Conservation (phyloP, 2,113 vertebrate genomes). For the Anguilla rostrata region DNA sequence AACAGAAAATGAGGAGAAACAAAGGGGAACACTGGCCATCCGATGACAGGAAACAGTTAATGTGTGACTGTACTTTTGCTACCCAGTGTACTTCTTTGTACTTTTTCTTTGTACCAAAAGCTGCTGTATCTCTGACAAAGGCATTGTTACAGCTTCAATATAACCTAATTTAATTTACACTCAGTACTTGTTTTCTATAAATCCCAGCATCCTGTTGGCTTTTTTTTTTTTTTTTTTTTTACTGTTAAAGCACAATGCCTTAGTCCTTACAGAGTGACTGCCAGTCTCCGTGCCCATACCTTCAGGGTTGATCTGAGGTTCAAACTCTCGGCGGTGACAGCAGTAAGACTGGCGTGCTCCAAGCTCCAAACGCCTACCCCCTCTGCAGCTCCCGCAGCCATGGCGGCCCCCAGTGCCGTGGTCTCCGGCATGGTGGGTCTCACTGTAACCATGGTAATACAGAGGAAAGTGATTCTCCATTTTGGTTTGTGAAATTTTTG, state of each 20-base stretch:
- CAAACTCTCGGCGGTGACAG: conserved; percentile 80
- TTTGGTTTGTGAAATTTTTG: no score
- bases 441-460: conserved; percentile 63
- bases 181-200: no score
- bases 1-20: not conserved
- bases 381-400: conserved; percentile 93
- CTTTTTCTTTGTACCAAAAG: no score
- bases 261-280: not conserved
- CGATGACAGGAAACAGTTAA: no score
- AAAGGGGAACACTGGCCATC: not conserved
- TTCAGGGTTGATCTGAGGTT: conserved; percentile 88
- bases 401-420: conserved; percentile 90
- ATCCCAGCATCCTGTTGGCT: no score
- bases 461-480: not conserved
- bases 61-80: no score
- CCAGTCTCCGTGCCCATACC: conserved; percentile 64
- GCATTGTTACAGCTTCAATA: no score
- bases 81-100: no score
- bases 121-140: no score
- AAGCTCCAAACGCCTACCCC: conserved; percentile 90
- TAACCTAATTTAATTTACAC: no score
- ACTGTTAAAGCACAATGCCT: not conserved
- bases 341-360: conserved; percentile 73
- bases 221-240: not conserved
- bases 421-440: conserved; percentile 93